Percentiles rank a stretch among this genome's conserved stretches.
Evolutionary conservation across 2,113 vertebrate species (phyloP).

Genomic region (Lota lota): DNA sequence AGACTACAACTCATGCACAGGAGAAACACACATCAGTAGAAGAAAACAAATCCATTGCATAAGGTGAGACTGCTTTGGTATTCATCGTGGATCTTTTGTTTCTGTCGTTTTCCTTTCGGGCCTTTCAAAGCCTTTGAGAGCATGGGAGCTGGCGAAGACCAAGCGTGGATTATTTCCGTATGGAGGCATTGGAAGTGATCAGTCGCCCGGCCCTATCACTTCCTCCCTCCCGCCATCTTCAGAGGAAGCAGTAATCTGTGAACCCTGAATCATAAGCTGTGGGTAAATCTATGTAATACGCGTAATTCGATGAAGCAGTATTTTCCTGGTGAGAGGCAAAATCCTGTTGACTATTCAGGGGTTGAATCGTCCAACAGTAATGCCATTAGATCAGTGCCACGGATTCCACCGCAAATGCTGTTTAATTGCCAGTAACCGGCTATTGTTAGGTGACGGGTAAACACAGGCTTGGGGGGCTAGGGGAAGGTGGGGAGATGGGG

Average conservation of each 20-base stretch:
- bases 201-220: constrained; percentile 36
- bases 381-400: constrained; percentile 75
- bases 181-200: constrained; percentile 35
- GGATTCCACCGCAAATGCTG: constrained; percentile 70
- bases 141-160: constrained; percentile 13
- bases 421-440: constrained; percentile 75
- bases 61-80: no score
- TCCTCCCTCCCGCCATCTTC: constrained; percentile 60
- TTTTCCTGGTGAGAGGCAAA: constrained; percentile 73
- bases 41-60: no score
- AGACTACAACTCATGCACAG: no score
- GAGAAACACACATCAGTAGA: no score
- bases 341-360: constrained; percentile 78
- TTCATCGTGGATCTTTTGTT: no score
- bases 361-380: constrained; percentile 74
- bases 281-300: constrained; percentile 77
- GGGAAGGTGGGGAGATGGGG: no score
- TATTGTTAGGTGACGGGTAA: constrained; percentile 76
- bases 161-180: constrained; percentile 2
- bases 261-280: constrained; percentile 75
- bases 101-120: background rate
- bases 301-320: constrained; percentile 74
- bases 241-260: constrained; percentile 68
- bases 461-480: constrained; percentile 47
- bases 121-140: background rate